A percentile compares a stretch with the other conserved stretches of the same genome.
phyloP scores from a whole-genome alignment of 2,113 vertebrate species.

The Anolis sagrei region DNA sequence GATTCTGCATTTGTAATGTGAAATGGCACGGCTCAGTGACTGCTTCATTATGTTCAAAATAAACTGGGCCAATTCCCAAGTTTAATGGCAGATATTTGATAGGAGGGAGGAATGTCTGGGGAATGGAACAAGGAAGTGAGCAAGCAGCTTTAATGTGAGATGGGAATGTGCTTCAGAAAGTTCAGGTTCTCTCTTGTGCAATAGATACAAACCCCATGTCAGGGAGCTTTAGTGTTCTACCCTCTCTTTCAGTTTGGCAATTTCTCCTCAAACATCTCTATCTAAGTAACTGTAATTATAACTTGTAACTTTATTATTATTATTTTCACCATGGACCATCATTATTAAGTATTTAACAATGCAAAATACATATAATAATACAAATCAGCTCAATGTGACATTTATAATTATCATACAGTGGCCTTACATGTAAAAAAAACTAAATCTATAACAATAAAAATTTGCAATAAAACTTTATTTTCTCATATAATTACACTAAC shows the following conservation, averaged over 20 bases:
- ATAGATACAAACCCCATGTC: not conserved
- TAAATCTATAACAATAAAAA: too few species aligned
- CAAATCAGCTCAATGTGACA: too few species aligned
- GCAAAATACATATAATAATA: too few species aligned
- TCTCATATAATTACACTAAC: too few species aligned
- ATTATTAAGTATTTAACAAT: too few species aligned
- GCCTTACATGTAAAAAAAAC: too few species aligned
- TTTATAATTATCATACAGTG: too few species aligned
- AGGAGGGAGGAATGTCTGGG: not conserved
- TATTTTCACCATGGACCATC: too few species aligned
- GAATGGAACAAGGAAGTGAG: conserved; percentile 28
- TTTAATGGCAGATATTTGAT: conserved; percentile 18
- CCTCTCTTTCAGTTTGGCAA: not conserved
- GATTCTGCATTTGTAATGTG: not conserved
- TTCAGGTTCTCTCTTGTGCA: not conserved
- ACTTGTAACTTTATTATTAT: too few species aligned
- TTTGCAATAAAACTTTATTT: too few species aligned
- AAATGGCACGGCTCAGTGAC: not conserved
- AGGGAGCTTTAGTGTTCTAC: not conserved
- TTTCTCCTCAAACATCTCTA: not conserved
- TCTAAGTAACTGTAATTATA: not conserved
- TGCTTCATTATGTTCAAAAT: not conserved
- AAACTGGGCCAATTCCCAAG: not conserved
- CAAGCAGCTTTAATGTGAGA: not conserved
- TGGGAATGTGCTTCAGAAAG: not conserved